Evolutionary conservation across 2,113 vertebrate genomes (phyloP).

Genomic region (Oceanites oceanicus): DNA sequence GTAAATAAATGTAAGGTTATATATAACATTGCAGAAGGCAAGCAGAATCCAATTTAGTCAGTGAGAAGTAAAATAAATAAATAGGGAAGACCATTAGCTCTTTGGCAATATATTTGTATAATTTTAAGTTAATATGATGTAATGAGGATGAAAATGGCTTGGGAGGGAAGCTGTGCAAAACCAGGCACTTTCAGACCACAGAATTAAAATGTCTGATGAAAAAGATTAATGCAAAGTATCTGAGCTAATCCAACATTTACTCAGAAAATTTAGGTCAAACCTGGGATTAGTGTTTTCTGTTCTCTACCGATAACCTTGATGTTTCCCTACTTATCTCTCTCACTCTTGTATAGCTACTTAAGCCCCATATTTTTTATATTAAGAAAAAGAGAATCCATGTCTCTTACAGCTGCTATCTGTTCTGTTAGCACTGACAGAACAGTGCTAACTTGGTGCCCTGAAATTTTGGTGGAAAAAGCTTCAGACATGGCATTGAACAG

Average conservation of each 20-base stretch:
- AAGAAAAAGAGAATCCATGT: not conserved
- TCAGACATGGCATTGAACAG: not conserved
- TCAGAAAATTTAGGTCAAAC: conserved; percentile 54
- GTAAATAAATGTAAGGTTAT: not conserved
- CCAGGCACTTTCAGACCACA: not conserved
- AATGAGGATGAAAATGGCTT: not conserved
- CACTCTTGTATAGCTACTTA: not conserved
- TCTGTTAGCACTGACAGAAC: not conserved
- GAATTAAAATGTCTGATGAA: conserved; percentile 8
- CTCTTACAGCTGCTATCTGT: not conserved
- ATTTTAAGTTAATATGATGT: not conserved
- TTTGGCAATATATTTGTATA: not conserved
- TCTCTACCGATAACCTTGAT: conserved; percentile 13
- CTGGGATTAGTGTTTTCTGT: conserved; percentile 11
- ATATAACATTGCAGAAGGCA: not conserved
- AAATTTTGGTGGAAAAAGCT: not conserved
- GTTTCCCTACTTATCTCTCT: not conserved
- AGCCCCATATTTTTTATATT: not conserved
- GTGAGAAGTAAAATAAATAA: not conserved
- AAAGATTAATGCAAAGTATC: conserved; percentile 40
- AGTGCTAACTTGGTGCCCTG: not conserved
- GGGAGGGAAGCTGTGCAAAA: not conserved
- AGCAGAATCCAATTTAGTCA: not conserved
- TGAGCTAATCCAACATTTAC: conserved; percentile 28
- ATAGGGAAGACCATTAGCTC: not conserved